Percentiles rank a stretch among this genome's conserved stretches.
Conservation (phyloP, 2,888 invertebrate species). For the Dryocosmus kuriphilus region DNA sequence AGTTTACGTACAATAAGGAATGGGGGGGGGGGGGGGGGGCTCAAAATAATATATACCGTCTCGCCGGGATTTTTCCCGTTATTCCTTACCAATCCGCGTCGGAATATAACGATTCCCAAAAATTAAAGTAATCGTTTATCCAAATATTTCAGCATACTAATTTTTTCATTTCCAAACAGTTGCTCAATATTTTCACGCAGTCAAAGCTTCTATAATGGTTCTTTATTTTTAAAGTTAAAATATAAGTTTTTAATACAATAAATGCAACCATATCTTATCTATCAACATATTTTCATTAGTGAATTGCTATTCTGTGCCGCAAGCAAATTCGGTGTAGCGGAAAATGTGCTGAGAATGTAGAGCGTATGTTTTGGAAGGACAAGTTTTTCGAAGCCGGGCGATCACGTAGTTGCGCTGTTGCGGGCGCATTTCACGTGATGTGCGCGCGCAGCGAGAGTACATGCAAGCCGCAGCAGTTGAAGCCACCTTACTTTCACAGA, state of each 20-base stretch:
- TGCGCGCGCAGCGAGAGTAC: slow-evolving; percentile 33
- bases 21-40: too few species aligned
- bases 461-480: slow-evolving; percentile 23
- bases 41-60: too few species aligned
- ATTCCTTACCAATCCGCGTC: too few species aligned
- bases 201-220: too few species aligned
- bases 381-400: slow-evolving; percentile 27
- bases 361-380: neutral
- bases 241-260: neutral
- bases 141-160: too few species aligned
- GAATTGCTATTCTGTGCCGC: neutral
- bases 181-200: too few species aligned
- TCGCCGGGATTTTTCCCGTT: too few species aligned
- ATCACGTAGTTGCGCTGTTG: too few species aligned
- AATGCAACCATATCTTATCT: neutral
- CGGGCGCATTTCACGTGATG: slow-evolving; percentile 35
- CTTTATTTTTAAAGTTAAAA: neutral
- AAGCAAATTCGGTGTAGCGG: neutral
- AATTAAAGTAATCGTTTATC: too few species aligned
- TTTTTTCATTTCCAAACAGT: too few species aligned
- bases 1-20: too few species aligned
- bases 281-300: neutral
- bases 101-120: too few species aligned
- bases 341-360: slow-evolving; percentile 1
- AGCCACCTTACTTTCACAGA: slow-evolving; percentile 20